These are phyloP conservation scores for Ctenosaura bakeri DNA, from an alignment of 2,797 vertebrate genomes.

Conservation along the genomic window DNA sequence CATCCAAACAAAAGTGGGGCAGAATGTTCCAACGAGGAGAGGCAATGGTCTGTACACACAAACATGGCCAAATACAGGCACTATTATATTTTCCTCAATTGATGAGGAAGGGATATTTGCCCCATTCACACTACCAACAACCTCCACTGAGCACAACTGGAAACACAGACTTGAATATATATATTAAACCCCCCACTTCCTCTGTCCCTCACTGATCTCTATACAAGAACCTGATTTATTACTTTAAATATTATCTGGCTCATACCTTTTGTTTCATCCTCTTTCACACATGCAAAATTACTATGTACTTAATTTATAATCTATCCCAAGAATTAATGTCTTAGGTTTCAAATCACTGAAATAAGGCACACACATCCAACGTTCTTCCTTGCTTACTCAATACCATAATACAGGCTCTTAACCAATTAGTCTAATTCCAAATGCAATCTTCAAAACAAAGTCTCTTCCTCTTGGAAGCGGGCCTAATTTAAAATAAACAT, in stretches of 20 bases:
- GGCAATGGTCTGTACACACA: not conserved
- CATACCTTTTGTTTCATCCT: not conserved
- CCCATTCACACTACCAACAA: not conserved
- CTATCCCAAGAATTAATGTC: not conserved
- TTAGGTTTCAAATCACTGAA: constrained; percentile 1
- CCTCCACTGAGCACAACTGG: not conserved
- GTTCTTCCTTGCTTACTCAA: not conserved
- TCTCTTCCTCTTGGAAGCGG: constrained; percentile 14
- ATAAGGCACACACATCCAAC: not conserved
- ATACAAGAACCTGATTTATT: not conserved
- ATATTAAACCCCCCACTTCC: not conserved
- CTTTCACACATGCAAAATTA: not conserved
- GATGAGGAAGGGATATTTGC: not conserved
- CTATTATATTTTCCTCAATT: not conserved
- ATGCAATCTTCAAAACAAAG: constrained; percentile 9
- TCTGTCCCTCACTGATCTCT: not conserved
- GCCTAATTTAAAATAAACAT: constrained; percentile 15
- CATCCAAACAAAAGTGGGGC: not conserved
- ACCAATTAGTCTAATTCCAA: constrained; percentile 23
- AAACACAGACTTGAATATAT: not conserved
- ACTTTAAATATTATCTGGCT: not conserved
- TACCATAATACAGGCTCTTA: not conserved
- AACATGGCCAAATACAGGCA: not conserved
- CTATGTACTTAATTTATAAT: constrained; percentile 5
- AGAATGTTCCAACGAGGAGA: not conserved